Evolutionary conservation across 1,140 invertebrate genomes (phyloP), one percentile per base, ranked within the genome.

Genomic region (Neoseiulus cucumeris): DNA sequence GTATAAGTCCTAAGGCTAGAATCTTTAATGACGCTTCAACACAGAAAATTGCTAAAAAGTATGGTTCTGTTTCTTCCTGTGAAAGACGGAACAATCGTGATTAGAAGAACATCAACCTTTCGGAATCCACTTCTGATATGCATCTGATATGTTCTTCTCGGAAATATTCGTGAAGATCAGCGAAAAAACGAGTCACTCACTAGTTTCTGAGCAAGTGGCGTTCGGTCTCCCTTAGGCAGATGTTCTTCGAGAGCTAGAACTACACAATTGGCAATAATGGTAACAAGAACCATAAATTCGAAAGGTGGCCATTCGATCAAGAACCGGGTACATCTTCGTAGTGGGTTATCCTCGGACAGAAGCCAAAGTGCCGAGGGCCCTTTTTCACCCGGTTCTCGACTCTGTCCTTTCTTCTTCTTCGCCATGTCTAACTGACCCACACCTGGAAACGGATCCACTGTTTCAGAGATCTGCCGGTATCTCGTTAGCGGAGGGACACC

Each of bases 11-110:
- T 83, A 98, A 86, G 73, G 95, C 95, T 82, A 99, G 85, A 78
- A 99, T 97, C 85, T 99, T 99, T 75, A 99, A 85, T 78, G 91
- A 90, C 77, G 94, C 93, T 86, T 99, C 96, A 80, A 97, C 87
- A 84, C 92, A 98, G 84, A 99, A 99, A 81, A 99, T 99, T 79
- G 85, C 91, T 83, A 99, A 85, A 84, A 99, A 99, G 82, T 97
- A 96, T 78, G 88, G 85, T 84, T 99, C 96, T 75, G 95, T 98
- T 78, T 85, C 83, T 84, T 99, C 96, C 92, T 96, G 80, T n/a
- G n/a, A n/a, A n/a, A n/a, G n/a, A n/a, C n/a, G n/a, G n/a, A n/a
- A n/a, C 68, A 51, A 20, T 5, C 12, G 22, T 20, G 33, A 33
- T 18, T 25, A 25, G 14, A 25, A 17, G 14, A 59, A 25, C 4